phyloP scores from a whole-genome alignment of 2,888 invertebrate species.

The Lasioglossum leucozonium region DNA sequence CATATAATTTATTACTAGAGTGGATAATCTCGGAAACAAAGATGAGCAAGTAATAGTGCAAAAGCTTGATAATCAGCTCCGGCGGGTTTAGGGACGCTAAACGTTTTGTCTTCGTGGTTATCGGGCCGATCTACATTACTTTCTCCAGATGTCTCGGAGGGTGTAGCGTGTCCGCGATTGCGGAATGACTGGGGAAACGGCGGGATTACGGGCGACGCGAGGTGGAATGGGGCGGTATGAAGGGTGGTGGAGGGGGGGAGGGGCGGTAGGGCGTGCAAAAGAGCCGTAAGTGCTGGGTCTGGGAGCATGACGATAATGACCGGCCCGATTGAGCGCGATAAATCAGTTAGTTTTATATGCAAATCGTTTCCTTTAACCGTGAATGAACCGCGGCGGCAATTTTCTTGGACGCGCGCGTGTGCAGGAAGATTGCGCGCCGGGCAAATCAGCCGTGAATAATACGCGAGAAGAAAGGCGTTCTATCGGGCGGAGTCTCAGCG shows the following conservation, averaged over 20 bases:
- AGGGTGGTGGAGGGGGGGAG: too few relatives aligned
- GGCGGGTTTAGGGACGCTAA: neutral
- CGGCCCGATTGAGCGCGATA: conserved; percentile 43
- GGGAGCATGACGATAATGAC: conserved; percentile 46
- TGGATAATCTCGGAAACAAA: too few relatives aligned
- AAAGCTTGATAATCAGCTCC: neutral
- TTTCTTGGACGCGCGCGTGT: conserved; percentile 43
- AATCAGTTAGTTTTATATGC: conserved; percentile 64
- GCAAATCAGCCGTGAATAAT: conserved; percentile 68
- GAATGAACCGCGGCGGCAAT: conserved; percentile 55
- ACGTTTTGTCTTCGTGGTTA: neutral
- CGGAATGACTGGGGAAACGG: neutral
- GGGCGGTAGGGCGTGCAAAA: neutral
- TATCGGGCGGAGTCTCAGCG: conserved; percentile 44
- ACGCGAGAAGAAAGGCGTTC: conserved; percentile 48
- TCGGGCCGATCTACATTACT: neutral
- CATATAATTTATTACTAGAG: too few relatives aligned
- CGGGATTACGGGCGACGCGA: neutral
- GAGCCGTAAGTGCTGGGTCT: neutral
- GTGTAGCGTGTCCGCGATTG: neutral
- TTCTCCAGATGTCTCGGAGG: neutral
- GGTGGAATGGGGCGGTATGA: neutral
- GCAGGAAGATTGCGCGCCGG: conserved; percentile 52
- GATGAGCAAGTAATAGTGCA: neutral
- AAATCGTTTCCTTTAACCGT: conserved; percentile 55